Evolutionary conservation across 2,888 invertebrate species (phyloP), one percentile per base, ranked within the genome.

Genomic region (Epinotia brunnichana): DNA sequence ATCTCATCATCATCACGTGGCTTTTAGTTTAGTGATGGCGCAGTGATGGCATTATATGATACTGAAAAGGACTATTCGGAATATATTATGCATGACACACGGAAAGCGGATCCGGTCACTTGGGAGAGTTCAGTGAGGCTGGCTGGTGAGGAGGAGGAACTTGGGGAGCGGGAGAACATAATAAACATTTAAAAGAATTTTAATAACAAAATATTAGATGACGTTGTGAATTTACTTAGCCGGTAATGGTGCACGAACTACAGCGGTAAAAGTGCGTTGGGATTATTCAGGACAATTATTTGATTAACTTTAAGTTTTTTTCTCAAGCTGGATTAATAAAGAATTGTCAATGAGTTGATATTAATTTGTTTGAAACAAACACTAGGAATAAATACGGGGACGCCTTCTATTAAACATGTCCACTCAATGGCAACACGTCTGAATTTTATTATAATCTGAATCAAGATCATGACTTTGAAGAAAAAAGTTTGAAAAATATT

Each of bases 51-150:
- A 86, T 85, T 83, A 76, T 85, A 48, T 11, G 17, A 85, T 76
- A 81, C 80, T 71, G 81, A 84, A 59, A 85, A 81, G 74, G 89
- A 89, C 85, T 83, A 79, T 80, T 77, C 75, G 76, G 75, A 72
- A 51, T 74, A 78, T 80, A 85, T 77, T 83, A 91, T 91, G 91
- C 87, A 88, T 85, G 91, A 91, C 74, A 81, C 81, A 67, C 82
- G 88, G 15, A 91, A 91, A 75, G 89, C 89, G 44, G 90, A 90
- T 69, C 74, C 78, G 51, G 85, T 87, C 74, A 82, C 85, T 74
- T 93, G 92, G 92, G 92, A 92, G 83, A 87, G 90, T 29, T 84
- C 85, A 67, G 90, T 90, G 79, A 85, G 89, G 76, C 75, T 89
- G 74, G 85, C 89, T 17, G 85, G 87, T 74, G 82, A 87, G 54